Percentiles rank a stretch among this genome's conserved stretches.
Conservation (phyloP, 2,797 vertebrate genomes). For the Crocodylus rhombifer region DNA sequence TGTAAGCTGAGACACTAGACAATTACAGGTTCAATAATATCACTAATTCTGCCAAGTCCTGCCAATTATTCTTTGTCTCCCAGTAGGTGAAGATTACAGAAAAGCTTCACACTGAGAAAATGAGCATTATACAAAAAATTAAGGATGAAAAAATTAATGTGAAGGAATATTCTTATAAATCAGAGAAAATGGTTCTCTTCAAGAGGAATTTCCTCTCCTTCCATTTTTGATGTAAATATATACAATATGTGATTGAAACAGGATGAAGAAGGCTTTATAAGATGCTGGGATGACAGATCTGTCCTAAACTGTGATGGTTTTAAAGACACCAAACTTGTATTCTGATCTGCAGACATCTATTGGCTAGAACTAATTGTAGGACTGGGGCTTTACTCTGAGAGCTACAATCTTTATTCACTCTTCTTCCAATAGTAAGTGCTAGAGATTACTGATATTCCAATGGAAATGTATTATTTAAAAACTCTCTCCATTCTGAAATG, state of each 20-base stretch:
- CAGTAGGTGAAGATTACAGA: slow-evolving; percentile 24
- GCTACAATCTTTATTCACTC: not conserved
- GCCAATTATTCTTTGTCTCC: slow-evolving; percentile 51
- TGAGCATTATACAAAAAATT: not conserved
- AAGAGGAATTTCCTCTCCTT: not conserved
- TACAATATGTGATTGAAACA: not conserved
- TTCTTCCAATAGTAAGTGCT: not conserved
- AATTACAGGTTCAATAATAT: slow-evolving; percentile 62
- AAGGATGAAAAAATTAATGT: not conserved
- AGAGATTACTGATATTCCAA: not conserved
- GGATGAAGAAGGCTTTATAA: too few relatives aligned
- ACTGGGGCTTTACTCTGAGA: not conserved
- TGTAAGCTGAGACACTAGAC: slow-evolving; percentile 32
- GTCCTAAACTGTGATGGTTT: not conserved
- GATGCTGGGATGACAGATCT: not conserved
- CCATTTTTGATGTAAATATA: not conserved
- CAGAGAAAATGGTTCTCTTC: not conserved
- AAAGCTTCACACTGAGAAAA: slow-evolving; percentile 47
- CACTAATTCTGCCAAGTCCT: slow-evolving; percentile 50
- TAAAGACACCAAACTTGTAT: not conserved
- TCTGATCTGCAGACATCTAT: not conserved
- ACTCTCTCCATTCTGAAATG: not conserved
- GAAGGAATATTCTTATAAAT: slow-evolving; percentile 16
- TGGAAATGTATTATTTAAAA: not conserved
- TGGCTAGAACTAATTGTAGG: not conserved